These are phyloP conservation scores for Malurus alboscapulatus DNA, from an alignment of 2,113 vertebrate genomes.

Conservation along the genomic window DNA sequence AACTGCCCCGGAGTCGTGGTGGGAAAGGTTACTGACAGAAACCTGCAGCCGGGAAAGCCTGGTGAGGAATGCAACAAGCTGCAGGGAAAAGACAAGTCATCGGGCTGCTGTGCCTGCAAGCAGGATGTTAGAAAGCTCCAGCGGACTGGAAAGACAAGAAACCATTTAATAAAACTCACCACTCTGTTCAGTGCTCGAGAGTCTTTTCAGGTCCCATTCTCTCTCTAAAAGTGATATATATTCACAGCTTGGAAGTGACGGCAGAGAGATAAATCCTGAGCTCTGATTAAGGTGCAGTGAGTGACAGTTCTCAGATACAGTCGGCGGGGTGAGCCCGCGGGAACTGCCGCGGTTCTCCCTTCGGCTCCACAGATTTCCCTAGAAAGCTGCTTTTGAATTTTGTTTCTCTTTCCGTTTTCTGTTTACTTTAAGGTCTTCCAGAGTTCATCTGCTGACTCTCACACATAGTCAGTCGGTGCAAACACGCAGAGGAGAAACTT, in stretches of 20 bases:
- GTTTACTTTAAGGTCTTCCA: conserved; percentile 35
- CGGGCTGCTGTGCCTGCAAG: conserved; percentile 37
- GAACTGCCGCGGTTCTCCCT: background rate
- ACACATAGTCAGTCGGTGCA: conserved; percentile 5
- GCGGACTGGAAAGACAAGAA: conserved; percentile 46
- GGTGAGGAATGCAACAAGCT: conserved; percentile 62
- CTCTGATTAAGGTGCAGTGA: conserved; percentile 41
- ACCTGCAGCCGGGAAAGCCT: conserved; percentile 11
- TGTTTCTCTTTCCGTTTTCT: conserved; percentile 5
- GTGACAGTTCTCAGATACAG: conserved; percentile 30
- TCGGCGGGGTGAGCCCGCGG: conserved; percentile 5
- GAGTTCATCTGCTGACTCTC: conserved; percentile 36
- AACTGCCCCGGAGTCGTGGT: background rate
- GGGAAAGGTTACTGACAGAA: conserved; percentile 38
- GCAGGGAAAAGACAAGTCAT: conserved; percentile 47
- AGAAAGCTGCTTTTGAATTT: conserved; percentile 22
- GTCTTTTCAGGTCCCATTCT: conserved; percentile 48
- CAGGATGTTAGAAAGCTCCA: conserved; percentile 46
- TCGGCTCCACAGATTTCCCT: conserved; percentile 26
- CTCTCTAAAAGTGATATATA: conserved; percentile 19
- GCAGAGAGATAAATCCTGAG: conserved; percentile 23
- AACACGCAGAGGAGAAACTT: conserved; percentile 70
- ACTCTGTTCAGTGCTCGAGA: conserved; percentile 35
- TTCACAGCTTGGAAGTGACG: background rate
- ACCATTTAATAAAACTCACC: conserved; percentile 68